phyloP scores from a whole-genome alignment of 2,888 invertebrate species.

The Melinopterus prodromus region DNA sequence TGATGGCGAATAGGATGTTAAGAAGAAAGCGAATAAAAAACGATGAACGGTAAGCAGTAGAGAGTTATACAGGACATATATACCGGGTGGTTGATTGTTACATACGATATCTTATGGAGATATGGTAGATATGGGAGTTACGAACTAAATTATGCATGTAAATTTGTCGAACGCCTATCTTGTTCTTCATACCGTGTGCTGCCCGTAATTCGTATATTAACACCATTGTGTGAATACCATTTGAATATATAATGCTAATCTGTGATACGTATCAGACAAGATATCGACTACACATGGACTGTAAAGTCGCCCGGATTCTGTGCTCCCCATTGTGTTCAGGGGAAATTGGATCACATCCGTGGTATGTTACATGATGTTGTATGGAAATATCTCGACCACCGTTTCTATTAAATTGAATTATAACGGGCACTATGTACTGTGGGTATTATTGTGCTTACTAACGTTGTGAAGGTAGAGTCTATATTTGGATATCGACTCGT shows the following conservation, averaged over 20 bases:
- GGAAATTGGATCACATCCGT: not conserved
- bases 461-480: slow-evolving; percentile 4
- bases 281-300: not conserved
- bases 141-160: slow-evolving; percentile 25
- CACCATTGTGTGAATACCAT: slow-evolving; percentile 28
- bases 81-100: not conserved
- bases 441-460: not conserved
- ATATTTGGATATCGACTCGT: not conserved
- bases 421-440: not conserved
- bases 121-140: not conserved
- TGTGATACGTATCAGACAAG: slow-evolving; percentile 11
- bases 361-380: slow-evolving; percentile 4
- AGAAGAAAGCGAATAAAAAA: not conserved
- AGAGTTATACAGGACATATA: not conserved
- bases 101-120: too few species aligned
- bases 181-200: slow-evolving; percentile 11
- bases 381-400: not conserved
- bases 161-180: slow-evolving; percentile 25
- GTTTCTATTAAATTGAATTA: slow-evolving; percentile 4
- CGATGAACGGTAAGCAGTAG: not conserved
- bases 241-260: slow-evolving; percentile 28
- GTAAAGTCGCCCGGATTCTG: not conserved
- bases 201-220: slow-evolving; percentile 26
- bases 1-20: not conserved
- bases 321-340: not conserved